A percentile compares a stretch with the other conserved stretches of the same genome.
phyloP scores from a whole-genome alignment of 2,888 invertebrate species.

The Mimachlamys varia region DNA sequence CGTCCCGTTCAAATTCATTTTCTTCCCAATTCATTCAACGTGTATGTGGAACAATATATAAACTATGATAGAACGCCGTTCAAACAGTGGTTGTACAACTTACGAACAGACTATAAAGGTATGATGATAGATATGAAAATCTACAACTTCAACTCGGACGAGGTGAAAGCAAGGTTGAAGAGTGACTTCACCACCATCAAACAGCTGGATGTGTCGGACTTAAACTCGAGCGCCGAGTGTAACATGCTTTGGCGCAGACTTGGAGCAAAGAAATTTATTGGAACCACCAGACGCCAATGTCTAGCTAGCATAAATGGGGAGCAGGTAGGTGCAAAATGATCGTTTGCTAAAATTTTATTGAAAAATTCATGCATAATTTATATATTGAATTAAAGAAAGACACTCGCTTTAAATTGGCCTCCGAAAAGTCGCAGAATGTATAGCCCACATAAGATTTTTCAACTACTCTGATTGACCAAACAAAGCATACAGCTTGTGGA shows the following conservation, averaged over 20 bases:
- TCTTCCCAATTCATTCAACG: conserved; percentile 60
- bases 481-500: too few relatives aligned
- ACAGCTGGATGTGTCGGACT: conserved; percentile 57
- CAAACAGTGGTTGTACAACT: conserved; percentile 65
- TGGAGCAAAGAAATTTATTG: conserved; percentile 63
- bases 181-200: conserved; percentile 52
- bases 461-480: too few relatives aligned
- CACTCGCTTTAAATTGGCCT: too few relatives aligned
- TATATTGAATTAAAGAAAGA: too few relatives aligned
- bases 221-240: conserved; percentile 65
- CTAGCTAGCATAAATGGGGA: conserved; percentile 63
- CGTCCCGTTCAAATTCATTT: conserved; percentile 64
- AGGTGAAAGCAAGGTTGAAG: conserved; percentile 55
- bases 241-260: conserved; percentile 72
- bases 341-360: too few relatives aligned
- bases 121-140: conserved; percentile 61
- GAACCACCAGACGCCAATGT: conserved; percentile 68
- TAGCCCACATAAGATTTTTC: too few relatives aligned
- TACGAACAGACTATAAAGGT: conserved; percentile 56
- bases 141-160: conserved; percentile 56
- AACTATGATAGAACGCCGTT: conserved; percentile 59
- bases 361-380: too few relatives aligned
- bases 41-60: conserved; percentile 65
- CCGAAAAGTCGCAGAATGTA: too few relatives aligned
- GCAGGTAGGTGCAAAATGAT: conserved; percentile 56